Evolutionary conservation across 2,888 invertebrate species (phyloP), one percentile per base, ranked within the genome.

Genomic region (Eristalinus aeneus): DNA sequence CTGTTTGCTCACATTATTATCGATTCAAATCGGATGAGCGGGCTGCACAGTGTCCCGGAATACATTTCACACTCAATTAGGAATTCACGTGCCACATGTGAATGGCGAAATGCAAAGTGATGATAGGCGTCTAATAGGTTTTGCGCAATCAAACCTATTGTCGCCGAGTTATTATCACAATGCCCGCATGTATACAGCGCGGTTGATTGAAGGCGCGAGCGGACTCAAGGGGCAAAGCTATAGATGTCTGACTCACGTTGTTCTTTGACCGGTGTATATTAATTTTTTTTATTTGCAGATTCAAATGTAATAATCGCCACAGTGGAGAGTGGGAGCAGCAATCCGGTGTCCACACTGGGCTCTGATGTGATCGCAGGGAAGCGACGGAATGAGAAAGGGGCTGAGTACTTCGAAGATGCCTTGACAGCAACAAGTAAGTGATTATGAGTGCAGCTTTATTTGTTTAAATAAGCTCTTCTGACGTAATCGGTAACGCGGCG

Each of bases 361-460:
- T 89, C 88, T 23, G 88, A 88, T 82, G 85, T 88, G 73, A 88
- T 89, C 8, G 87, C 88, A 5, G 85, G 80, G 11, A 89, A 88
- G 76, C 88, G 84, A 10, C 85, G 88, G 75, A 82, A 87, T 20
- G 69, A 64, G 12, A 89, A 89, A 61, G 89, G 88, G n/a, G 83
- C 89, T 1, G 89, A 89, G 80, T 89, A 89, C 73, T 90, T 84
- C 67, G 90, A 90, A 73, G 88, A 64, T 23, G 90, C 90, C 3
- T 73, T 90, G 34, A 88, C 88, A 75, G 88, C 88, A 39, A 90
- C 90, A 88, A 89, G 90, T 90, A 88, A 89, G 88, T 89, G 31
- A 53, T 23, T 12, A 56, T 2, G 23, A 0, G 8, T 46, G 16
- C 46, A 16, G 6, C 16, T 46, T 16, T 46, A 46, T 46, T n/a